phyloP scores from a whole-genome alignment of 2,888 invertebrate genomes.

The Ophion obscuratus region DNA sequence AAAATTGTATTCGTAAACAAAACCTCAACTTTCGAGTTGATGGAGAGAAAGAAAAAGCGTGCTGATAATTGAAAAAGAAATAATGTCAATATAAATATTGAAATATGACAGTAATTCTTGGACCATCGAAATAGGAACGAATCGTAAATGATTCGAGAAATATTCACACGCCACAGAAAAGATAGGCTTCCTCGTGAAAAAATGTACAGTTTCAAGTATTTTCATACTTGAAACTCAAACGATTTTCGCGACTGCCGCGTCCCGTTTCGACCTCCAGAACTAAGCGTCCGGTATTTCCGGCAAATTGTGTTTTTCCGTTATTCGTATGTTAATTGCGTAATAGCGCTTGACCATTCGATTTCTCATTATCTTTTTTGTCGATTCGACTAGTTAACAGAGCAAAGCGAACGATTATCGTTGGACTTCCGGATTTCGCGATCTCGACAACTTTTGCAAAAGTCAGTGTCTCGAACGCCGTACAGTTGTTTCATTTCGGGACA shows the following conservation, averaged over 20 bases:
- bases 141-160: too few species aligned
- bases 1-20: too few species aligned
- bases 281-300: slow-evolving; percentile 11
- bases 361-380: neutral
- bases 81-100: too few species aligned
- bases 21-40: too few species aligned
- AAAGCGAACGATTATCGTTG: neutral
- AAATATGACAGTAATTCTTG: too few species aligned
- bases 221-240: neutral
- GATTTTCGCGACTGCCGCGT: neutral
- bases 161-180: too few species aligned
- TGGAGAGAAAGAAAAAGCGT: too few species aligned
- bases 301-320: neutral
- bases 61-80: too few species aligned
- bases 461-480: neutral
- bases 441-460: neutral
- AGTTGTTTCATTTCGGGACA: neutral
- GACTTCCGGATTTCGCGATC: slow-evolving; percentile 29
- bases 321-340: neutral
- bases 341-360: slow-evolving; percentile 5
- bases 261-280: slow-evolving; percentile 16
- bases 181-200: too few species aligned
- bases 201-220: too few species aligned
- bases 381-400: slow-evolving; percentile 39
- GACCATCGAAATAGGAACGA: too few species aligned